phyloP scores from a whole-genome alignment of 2,113 vertebrate species.

The Rostratula benghalensis region DNA sequence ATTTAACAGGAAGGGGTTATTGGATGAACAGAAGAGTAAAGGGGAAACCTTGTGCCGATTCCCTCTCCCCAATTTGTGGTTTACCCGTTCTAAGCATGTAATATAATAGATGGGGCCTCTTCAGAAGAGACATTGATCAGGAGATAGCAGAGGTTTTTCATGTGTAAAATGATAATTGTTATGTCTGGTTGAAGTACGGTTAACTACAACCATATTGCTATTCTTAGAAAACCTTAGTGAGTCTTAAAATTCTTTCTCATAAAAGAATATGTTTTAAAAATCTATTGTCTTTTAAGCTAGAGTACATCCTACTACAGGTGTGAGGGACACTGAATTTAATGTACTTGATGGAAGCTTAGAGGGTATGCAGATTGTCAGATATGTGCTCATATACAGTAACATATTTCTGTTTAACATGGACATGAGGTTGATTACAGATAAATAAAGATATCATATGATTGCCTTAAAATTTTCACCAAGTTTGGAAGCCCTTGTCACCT shows the following conservation, averaged over 20 bases:
- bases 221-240: not conserved
- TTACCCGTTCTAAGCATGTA: not conserved
- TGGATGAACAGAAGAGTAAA: not conserved
- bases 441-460: not conserved
- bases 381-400: not conserved
- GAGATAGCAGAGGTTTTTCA: not conserved
- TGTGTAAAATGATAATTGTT: not conserved
- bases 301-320: not conserved
- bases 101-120: not conserved
- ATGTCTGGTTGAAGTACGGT: not conserved
- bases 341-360: not conserved
- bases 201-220: not conserved
- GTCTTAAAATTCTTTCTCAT: not conserved
- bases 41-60: not conserved
- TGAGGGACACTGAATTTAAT: not conserved
- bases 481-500: not conserved
- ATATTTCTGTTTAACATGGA: not conserved
- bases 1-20: not conserved
- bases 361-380: not conserved
- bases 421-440: not conserved
- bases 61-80: not conserved
- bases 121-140: not conserved
- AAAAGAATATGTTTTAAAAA: not conserved
- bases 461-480: not conserved
- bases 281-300: not conserved